Conservation (phyloP, 2,113 vertebrate genomes). For the Channa maculata region DNA sequence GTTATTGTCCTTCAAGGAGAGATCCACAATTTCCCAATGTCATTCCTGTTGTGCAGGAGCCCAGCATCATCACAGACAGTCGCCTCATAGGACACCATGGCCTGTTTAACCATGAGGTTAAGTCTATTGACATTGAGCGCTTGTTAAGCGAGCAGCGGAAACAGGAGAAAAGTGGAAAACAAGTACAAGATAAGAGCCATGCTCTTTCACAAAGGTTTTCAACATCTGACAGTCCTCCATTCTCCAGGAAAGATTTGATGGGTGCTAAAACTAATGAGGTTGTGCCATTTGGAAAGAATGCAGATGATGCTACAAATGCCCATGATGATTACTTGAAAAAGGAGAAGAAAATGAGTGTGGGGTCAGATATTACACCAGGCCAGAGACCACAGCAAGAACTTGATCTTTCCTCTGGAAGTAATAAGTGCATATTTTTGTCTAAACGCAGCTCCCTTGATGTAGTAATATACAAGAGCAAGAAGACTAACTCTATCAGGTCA, state of each 20-base stretch:
- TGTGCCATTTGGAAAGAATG: slow-evolving; percentile 16
- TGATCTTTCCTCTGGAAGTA: slow-evolving; percentile 47
- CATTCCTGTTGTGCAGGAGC: slow-evolving; percentile 55
- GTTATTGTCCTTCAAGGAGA: slow-evolving; percentile 37
- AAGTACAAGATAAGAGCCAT: slow-evolving; percentile 15
- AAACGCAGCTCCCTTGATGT: slow-evolving; percentile 16
- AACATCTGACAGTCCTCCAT: slow-evolving; percentile 2
- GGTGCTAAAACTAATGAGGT: slow-evolving; percentile 10
- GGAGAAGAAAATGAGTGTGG: slow-evolving; percentile 26
- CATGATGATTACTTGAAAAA: slow-evolving; percentile 14
- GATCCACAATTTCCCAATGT: slow-evolving; percentile 41
- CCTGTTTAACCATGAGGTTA: slow-evolving; percentile 85
- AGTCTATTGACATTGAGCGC: slow-evolving; percentile 84
- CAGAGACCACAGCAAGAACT: slow-evolving; percentile 41
- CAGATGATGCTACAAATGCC: neutral
- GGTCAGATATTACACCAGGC: slow-evolving; percentile 40
- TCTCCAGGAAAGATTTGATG: slow-evolving; percentile 13
- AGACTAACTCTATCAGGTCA: neutral
- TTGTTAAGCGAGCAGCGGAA: slow-evolving; percentile 71
- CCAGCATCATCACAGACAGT: slow-evolving; percentile 82
- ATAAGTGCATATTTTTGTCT: slow-evolving; percentile 37
- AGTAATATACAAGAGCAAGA: slow-evolving; percentile 8
- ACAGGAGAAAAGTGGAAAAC: slow-evolving; percentile 9
- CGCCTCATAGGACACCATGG: slow-evolving; percentile 83
- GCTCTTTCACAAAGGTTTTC: slow-evolving; percentile 9